Percentiles rank a stretch among this genome's conserved stretches.
Conservation (phyloP, 2,113 vertebrate species). For the Syngnathoides biaculeatus region DNA sequence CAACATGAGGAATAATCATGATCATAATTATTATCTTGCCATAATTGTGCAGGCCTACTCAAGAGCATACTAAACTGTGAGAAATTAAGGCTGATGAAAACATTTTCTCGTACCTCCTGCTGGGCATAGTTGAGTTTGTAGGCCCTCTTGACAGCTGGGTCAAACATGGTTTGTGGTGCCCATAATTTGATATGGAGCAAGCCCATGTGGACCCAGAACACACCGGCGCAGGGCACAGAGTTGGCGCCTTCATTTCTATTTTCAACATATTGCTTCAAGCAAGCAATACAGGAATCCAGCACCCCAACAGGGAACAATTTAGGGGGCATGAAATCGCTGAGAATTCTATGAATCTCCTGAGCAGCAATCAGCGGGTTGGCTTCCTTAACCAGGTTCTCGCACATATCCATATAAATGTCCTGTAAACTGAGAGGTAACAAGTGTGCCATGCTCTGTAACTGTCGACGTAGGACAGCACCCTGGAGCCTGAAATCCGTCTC, state of each 20-base stretch:
- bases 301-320: slow-evolving; percentile 80
- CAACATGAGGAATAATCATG: no score
- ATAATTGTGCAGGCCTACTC: no score
- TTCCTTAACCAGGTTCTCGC: slow-evolving; percentile 74
- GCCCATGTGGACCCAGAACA: slow-evolving; percentile 91
- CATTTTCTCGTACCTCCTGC: slow-evolving; percentile 80
- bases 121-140: slow-evolving; percentile 88
- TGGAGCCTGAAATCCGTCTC: slow-evolving; percentile 82
- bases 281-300: slow-evolving; percentile 76
- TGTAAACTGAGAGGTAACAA: slow-evolving; percentile 78
- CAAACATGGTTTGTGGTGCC: slow-evolving; percentile 89
- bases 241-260: slow-evolving; percentile 69
- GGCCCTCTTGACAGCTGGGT: slow-evolving; percentile 88
- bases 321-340: slow-evolving; percentile 73
- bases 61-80: no score
- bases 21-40: no score
- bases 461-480: slow-evolving; percentile 75
- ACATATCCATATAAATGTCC: slow-evolving; percentile 80
- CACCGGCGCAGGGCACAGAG: slow-evolving; percentile 74
- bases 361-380: slow-evolving; percentile 70
- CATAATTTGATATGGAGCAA: slow-evolving; percentile 89
- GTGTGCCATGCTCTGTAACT: slow-evolving; percentile 79
- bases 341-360: slow-evolving; percentile 77
- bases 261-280: slow-evolving; percentile 81
- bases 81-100: background rate